Percentiles rank a stretch among this genome's conserved stretches.
Evolutionary conservation across 2,888 invertebrate genomes (phyloP).

Genomic region (Barypeithes pellucidus): DNA sequence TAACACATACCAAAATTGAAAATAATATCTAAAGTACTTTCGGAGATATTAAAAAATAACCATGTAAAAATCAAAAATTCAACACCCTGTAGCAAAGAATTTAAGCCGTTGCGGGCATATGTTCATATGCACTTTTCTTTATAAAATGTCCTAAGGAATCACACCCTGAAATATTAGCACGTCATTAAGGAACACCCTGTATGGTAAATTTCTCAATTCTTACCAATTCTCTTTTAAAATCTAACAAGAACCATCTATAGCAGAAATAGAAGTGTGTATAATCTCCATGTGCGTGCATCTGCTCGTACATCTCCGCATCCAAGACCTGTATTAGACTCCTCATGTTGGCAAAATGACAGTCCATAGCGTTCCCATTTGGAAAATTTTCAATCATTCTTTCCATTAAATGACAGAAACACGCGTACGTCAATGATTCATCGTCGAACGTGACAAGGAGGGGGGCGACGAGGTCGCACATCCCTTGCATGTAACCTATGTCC

Average conservation of each 20-base stretch:
- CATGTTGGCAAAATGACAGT: constrained; percentile 96
- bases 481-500: constrained; percentile 96
- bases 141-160: too few relatives aligned
- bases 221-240: constrained; percentile 92
- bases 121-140: too few relatives aligned
- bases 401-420: constrained; percentile 94
- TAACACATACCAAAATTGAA: too few relatives aligned
- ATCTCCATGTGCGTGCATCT: constrained; percentile 96
- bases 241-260: constrained; percentile 97
- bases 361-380: constrained; percentile 95
- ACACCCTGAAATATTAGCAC: too few relatives aligned
- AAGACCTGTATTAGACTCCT: constrained; percentile 90
- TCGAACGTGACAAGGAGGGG: constrained; percentile 93
- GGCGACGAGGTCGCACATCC: constrained; percentile 97
- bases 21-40: too few relatives aligned
- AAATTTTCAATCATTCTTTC: constrained; percentile 93
- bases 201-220: too few relatives aligned
- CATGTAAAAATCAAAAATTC: too few relatives aligned
- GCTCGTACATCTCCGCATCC: constrained; percentile 93
- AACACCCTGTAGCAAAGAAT: too few relatives aligned
- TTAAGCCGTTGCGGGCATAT: too few relatives aligned
- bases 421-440: constrained; percentile 93
- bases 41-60: too few relatives aligned
- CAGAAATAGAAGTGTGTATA: constrained; percentile 98
- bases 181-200: too few relatives aligned